Base-by-base conservation (phyloP, 2,888 invertebrate species). In the Orthonevra nobilis region DNA sequence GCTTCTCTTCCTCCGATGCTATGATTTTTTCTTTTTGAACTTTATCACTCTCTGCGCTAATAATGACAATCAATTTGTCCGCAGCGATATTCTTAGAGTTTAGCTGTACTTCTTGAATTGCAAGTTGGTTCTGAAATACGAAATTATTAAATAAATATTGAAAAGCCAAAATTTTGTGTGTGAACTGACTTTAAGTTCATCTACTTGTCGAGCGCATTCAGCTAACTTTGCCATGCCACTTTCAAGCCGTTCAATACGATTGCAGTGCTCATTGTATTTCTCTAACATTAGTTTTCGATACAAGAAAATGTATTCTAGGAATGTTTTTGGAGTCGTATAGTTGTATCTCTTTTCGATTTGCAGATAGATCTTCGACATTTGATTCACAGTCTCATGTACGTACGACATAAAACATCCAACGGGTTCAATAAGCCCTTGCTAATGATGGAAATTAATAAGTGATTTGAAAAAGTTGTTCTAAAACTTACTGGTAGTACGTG, bases 241-340 rank as follows among this genome's bases (percentile, higher is more conserved):
- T 87, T 96, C 96, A 5, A 98, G 91, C 79, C 97, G 91, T 1
- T 89, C 87, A 54, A 97, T 96, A 90, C 94, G 96, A 82, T 92
- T 91, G 82, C 92, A 91, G 26, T 96, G 90, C 81, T 95, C 93
- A 1, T 87, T 88, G 0, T 92, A 92, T 86, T 94, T 95, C 82
- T 92, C 92, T 15, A 90, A 91, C 69, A 95, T 87, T 40, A 96
- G 89, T 87, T 95, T 95, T 17, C 92, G 90, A 86, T 93, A 98
- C 19, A 98, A 90, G 38, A 94, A 92, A 82, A 98, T 97, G 88
- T 97, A 97, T 88, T 98, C 98, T 60, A 98, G 90, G 90, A 98
- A 98, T n/a, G 97, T 96, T 90, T 98, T 98, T 0, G 98, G 98
- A 1, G 98, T 98, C 4, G 98, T 98, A 89, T 98, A 98, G 89